phyloP scores from a whole-genome alignment of 1,140 invertebrate species.

The Sipha flava region DNA sequence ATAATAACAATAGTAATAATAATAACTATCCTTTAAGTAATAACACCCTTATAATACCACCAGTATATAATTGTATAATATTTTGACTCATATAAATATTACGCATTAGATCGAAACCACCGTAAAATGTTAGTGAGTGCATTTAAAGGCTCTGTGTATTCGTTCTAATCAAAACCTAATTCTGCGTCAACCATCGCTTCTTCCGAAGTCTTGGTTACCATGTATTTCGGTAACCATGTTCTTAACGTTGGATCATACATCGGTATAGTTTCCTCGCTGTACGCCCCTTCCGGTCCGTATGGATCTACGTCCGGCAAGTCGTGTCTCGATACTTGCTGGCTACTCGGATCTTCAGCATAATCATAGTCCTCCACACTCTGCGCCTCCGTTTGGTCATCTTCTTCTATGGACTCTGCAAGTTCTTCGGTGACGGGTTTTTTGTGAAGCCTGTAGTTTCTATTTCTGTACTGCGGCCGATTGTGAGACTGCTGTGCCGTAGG shows the following conservation, averaged over 20 bases:
- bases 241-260: conserved; percentile 54
- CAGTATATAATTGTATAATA: background rate
- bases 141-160: conserved; percentile 9
- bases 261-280: conserved; percentile 53
- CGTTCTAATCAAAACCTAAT: conserved; percentile 40
- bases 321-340: conserved; percentile 15
- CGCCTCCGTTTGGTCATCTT: conserved; percentile 34
- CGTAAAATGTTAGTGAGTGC: background rate
- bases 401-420: background rate
- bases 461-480: background rate
- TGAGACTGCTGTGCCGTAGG: background rate
- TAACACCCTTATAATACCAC: conserved; percentile 1
- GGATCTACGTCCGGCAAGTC: conserved; percentile 34
- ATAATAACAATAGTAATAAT: background rate
- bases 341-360: background rate
- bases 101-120: background rate
- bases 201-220: conserved; percentile 56
- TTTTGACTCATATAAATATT: background rate
- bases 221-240: conserved; percentile 56
- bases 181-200: conserved; percentile 55
- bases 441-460: background rate
- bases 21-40: background rate
- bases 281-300: conserved; percentile 44
- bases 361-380: conserved; percentile 33
- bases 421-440: background rate